phyloP scores from a whole-genome alignment of 1,140 invertebrate genomes.

The Dermatophagoides farinae region DNA sequence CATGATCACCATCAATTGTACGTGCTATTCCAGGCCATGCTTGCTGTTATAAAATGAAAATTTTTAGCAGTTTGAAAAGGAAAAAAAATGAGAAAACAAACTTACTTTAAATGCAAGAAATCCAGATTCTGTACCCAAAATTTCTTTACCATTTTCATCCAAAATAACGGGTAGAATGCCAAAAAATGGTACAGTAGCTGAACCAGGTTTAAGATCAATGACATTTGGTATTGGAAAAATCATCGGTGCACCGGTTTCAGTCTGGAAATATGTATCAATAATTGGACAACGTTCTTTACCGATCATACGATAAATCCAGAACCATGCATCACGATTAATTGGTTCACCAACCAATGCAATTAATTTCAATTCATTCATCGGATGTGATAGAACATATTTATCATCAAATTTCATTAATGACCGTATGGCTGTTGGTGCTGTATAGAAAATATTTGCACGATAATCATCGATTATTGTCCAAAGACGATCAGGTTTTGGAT shows the following conservation, averaged over 20 bases:
- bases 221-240: constrained; percentile 81
- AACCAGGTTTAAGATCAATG: constrained; percentile 86
- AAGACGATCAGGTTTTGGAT: constrained; percentile 51
- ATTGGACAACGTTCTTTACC: constrained; percentile 52
- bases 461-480: constrained; percentile 86
- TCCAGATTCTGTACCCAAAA: constrained; percentile 72
- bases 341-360: constrained; percentile 88
- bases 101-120: constrained; percentile 41
- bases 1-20: constrained; percentile 72
- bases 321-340: constrained; percentile 92
- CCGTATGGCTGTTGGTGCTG: constrained; percentile 88
- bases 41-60: constrained; percentile 25
- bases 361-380: constrained; percentile 39
- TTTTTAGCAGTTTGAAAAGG: neutral
- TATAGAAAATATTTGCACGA: constrained; percentile 89
- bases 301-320: constrained; percentile 79
- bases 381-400: constrained; percentile 32
- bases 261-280: constrained; percentile 97
- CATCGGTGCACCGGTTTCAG: constrained; percentile 68
- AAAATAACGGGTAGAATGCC: constrained; percentile 70
- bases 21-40: constrained; percentile 97
- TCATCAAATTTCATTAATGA: constrained; percentile 70
- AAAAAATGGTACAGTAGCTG: constrained; percentile 88
- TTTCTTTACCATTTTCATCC: constrained; percentile 62
- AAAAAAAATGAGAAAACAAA: neutral